Percentiles rank a stretch among this genome's conserved stretches.
Evolutionary conservation across 92 coral and sea anemone genomes (phyloP).

Genomic region (Umimayanthus chanpuru): DNA sequence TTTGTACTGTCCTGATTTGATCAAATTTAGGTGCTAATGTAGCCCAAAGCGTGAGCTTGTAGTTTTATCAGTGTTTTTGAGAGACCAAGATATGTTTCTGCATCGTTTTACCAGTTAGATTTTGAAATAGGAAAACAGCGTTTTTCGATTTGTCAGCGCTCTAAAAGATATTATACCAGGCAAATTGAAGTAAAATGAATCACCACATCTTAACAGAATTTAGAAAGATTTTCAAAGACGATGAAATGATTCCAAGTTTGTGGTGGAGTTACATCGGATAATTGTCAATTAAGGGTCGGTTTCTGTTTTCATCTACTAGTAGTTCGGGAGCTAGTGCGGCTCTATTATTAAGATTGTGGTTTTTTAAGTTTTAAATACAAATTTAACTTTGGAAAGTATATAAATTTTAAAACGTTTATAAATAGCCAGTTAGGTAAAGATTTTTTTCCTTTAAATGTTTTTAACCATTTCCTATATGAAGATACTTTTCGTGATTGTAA

Average conservation of each 20-base stretch:
- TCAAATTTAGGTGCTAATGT: not conserved
- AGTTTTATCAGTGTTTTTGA: not conserved
- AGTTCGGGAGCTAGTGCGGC: not conserved
- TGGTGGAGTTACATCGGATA: not conserved
- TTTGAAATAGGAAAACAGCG: not conserved
- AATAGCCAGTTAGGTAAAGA: not conserved
- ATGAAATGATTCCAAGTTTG: not conserved
- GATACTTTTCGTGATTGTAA: not conserved
- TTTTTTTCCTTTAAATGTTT: not conserved
- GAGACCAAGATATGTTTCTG: not conserved
- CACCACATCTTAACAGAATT: not conserved
- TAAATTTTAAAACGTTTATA: not conserved
- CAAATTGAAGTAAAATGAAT: conserved; percentile 28
- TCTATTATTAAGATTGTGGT: too few species aligned
- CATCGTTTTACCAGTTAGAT: not conserved
- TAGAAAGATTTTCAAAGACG: not conserved
- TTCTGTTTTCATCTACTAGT: not conserved
- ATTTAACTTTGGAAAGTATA: not conserved
- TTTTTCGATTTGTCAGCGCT: conserved; percentile 29
- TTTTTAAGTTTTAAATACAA: not conserved
- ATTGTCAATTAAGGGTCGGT: not conserved
- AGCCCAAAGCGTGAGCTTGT: not conserved
- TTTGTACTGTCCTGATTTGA: too few species aligned
- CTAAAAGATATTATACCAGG: not conserved
- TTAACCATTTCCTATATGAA: not conserved